Evolutionary conservation across 1,140 invertebrate species (phyloP).

Genomic region (Solen grandis): DNA sequence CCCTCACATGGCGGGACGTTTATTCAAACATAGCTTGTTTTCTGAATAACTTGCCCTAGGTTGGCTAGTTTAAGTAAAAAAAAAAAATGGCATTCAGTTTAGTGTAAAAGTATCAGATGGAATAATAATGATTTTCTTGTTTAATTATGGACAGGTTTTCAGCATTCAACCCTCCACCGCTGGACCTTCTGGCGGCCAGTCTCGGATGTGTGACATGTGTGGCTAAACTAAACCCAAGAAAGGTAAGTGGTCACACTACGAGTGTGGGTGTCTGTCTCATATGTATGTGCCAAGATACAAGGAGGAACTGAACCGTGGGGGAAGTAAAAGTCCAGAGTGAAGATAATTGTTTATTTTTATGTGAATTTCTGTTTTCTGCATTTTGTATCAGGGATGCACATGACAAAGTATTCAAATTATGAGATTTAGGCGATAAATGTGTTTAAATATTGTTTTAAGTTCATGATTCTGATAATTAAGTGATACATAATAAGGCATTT

Average conservation of each 20-base stretch:
- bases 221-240: slow-evolving; percentile 59
- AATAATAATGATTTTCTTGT: slow-evolving; percentile 1
- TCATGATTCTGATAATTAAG: too few relatives aligned
- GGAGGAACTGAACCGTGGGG: not conserved
- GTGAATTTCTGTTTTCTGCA: too few relatives aligned
- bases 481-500: too few relatives aligned
- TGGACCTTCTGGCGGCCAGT: slow-evolving; percentile 70
- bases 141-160: slow-evolving; percentile 67
- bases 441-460: too few relatives aligned
- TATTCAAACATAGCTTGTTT: too few relatives aligned
- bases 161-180: slow-evolving; percentile 66
- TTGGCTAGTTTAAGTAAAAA: not conserved
- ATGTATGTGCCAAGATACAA: too few relatives aligned
- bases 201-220: slow-evolving; percentile 72
- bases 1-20: too few relatives aligned
- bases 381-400: too few relatives aligned
- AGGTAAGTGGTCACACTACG: slow-evolving; percentile 56
- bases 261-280: not conserved
- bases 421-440: too few relatives aligned
- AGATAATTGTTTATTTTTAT: not conserved
- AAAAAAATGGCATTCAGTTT: not conserved
- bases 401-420: too few relatives aligned
- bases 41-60: not conserved
- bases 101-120: not conserved
- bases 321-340: not conserved